Base-by-base conservation (phyloP, 2,113 vertebrate genomes). In the Eudyptes chrysolophus region DNA sequence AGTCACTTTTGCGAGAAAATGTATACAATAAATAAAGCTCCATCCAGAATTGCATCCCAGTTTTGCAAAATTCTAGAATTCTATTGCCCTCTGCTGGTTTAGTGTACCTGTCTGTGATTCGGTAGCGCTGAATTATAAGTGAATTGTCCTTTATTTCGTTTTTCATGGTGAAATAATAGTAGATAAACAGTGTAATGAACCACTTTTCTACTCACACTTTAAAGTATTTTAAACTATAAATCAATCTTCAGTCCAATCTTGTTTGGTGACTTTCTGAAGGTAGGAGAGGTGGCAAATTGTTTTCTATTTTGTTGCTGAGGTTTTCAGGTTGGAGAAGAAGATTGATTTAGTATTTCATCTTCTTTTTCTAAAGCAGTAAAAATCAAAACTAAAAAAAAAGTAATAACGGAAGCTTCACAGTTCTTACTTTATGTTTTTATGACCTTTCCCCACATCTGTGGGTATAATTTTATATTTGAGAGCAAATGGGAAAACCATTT, bases 71-170 rank as follows among this genome's bases (percentile, higher is more conserved):
- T 91, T 95, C 70, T 97, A 93, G 97, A 95, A 97, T 97, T 96
- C 89, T 97, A 72, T 98, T 98, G 97, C 97, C 97, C 96, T 97
- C 97, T 98, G 87, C 97, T 97, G 97, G 97, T 80, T 96, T 65
- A 70, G 16, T 70, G 36, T 46, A 89, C 89, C 81, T 91, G 68
- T 54, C 44, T 79, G 58, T 90, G 69, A 51, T 77, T 88, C 84
- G 55, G 27, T 87, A 85, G 57, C 1, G 0, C 60, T 91, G 62
- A 94, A 64, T 79, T 91, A 18, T 17, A 85, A 80, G 29, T 32
- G 27, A 87, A 69, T 75, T 92, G 29, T 20, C 68, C 60, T 74
- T 77, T 16, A 9, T 69, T 87, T 64, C 66, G 10, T 79, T 86
- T 92, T 90, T 91, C 26, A 18, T 89, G 46, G 25, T 85, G 44